These are phyloP conservation scores for Malurus elegans DNA, from an alignment of 2,113 vertebrate genomes.

Conservation along the genomic window DNA sequence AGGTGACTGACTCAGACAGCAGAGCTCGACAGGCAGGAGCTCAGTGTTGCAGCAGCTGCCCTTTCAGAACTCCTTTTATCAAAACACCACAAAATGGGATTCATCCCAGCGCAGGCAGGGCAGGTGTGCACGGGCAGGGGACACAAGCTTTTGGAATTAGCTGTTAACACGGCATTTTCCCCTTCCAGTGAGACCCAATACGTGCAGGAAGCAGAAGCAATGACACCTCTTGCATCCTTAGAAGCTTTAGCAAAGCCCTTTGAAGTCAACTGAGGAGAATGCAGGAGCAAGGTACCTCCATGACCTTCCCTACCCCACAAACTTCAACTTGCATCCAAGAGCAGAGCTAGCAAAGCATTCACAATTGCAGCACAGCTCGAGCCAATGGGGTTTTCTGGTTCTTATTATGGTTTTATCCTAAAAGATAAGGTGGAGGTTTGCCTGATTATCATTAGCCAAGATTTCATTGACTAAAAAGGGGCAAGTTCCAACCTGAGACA, in stretches of 20 bases:
- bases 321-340: neutral
- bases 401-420: neutral
- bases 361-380: neutral
- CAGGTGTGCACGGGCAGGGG: neutral
- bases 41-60: neutral
- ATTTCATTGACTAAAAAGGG: neutral
- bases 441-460: neutral
- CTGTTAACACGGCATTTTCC: neutral
- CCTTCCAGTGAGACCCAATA: neutral
- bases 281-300: neutral
- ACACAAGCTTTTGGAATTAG: neutral
- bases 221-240: neutral
- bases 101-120: rapidly evolving
- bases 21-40: neutral
- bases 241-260: neutral
- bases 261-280: neutral
- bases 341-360: neutral
- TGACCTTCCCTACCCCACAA: neutral
- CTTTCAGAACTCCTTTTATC: neutral
- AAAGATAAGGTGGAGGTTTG: neutral
- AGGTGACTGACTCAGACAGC: neutral
- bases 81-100: neutral
- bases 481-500: neutral
- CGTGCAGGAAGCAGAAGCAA: neutral
- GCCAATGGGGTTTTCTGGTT: neutral